phyloP scores from a whole-genome alignment of 2,797 vertebrate species.

The Syngnathus acus region DNA sequence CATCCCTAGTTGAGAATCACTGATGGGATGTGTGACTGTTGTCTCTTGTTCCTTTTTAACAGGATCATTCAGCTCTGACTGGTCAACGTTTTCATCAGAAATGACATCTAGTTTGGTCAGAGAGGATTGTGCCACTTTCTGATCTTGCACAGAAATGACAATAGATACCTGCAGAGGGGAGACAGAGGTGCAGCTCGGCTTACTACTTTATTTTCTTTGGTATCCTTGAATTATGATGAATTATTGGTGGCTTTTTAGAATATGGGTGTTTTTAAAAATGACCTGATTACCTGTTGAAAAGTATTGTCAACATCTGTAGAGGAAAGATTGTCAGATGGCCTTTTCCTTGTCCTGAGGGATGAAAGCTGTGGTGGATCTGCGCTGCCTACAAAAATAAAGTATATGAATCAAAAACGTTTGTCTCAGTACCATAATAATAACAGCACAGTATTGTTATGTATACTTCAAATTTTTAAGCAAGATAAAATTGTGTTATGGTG shows the following conservation, averaged over 20 bases:
- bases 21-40: not conserved
- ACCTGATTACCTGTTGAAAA: constrained; percentile 32
- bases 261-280: not conserved
- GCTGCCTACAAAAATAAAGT: constrained; percentile 26
- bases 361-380: constrained; percentile 20
- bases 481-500: not conserved
- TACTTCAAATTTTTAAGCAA: not conserved
- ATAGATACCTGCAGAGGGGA: constrained; percentile 17
- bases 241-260: not conserved
- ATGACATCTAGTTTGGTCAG: constrained; percentile 10
- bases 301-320: not conserved
- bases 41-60: constrained; percentile 12
- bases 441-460: not conserved
- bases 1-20: constrained; percentile 5
- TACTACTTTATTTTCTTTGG: constrained; percentile 3
- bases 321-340: constrained; percentile 9
- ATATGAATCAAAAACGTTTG: constrained; percentile 1
- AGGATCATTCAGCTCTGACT: not conserved
- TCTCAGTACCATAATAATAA: not conserved
- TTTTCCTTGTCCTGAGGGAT: constrained; percentile 38
- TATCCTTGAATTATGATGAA: constrained; percentile 27
- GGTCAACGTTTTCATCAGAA: not conserved
- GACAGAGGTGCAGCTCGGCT: constrained; percentile 1
- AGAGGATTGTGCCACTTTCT: constrained; percentile 4
- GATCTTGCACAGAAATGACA: constrained; percentile 10